A percentile compares a stretch with the other conserved stretches of the same genome.
Evolutionary conservation across 2,797 vertebrate species (phyloP).

Genomic region (Lagorchestes hirsutus): DNA sequence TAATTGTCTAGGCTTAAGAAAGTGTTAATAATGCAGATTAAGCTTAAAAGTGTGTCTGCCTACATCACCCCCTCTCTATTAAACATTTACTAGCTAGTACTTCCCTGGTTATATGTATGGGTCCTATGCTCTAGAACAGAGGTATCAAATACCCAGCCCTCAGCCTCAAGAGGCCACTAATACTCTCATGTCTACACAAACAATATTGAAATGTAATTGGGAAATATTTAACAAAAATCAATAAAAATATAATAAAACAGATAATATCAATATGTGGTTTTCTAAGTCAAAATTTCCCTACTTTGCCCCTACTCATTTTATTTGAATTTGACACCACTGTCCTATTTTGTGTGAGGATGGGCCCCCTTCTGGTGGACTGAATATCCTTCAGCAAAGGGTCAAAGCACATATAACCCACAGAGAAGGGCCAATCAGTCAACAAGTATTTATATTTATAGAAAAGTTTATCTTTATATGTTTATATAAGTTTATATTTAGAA

Average conservation of each 20-base stretch:
- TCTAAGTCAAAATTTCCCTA: neutral
- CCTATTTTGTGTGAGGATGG: neutral
- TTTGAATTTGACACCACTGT: neutral
- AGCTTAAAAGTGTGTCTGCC: neutral
- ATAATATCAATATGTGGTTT: neutral
- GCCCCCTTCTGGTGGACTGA: neutral
- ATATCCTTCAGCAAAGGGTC: neutral
- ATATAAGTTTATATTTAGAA: neutral
- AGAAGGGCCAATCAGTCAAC: neutral
- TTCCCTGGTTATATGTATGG: neutral
- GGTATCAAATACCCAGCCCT: neutral
- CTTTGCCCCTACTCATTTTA: neutral
- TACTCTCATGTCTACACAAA: neutral
- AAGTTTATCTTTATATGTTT: neutral
- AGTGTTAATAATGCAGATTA: neutral
- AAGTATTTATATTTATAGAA: neutral
- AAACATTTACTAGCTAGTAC: neutral
- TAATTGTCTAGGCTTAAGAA: neutral
- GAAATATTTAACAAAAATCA: neutral
- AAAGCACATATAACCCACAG: neutral
- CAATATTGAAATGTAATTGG: neutral
- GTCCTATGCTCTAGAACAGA: neutral
- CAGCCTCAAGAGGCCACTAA: neutral
- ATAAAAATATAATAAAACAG: neutral
- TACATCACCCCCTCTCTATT: neutral